Evolutionary conservation across 1,140 invertebrate species (phyloP), one percentile per base, ranked within the genome.

Genomic region (Leptinotarsa defecta): DNA sequence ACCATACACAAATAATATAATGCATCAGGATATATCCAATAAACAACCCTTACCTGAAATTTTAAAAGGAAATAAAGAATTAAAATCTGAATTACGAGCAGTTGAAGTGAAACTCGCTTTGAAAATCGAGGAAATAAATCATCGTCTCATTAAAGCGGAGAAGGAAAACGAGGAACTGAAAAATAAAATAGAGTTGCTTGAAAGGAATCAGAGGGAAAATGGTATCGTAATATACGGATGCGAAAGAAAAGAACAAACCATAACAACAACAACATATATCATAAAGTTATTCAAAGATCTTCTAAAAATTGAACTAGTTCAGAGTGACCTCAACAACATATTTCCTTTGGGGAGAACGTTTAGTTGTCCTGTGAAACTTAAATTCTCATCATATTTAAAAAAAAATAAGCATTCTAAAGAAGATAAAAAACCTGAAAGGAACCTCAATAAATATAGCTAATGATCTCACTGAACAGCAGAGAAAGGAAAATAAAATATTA

Each of bases 391-490:
- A 15, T 70, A 70, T 70, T 22, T 24, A 0, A 70, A 43, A 17
- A 4, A 70, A 20, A 6, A 48, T 52, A 11, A 20, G 3, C 3
- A n/a, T 70, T 17, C n/a, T 70, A 1, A 3, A 48, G 27, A 48
- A 20, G 6, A 11, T 13, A 19, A 70, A 70, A 5, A 70, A 70
- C 17, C 17, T 70, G 43, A 48, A 70, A 20, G 34, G 34, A 48
- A 48, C 34, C 4, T 52, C 13, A 13, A 19, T 70, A 70, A 70
- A 4, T 19, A 70, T 70, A 48, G 34, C 68, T n/a, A 4, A 52
- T 43, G 13, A 48, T 20, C 68, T 48, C n/a, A 70, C 68, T 48
- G n/a, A 70, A 48, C 34, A 43, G 27, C 68, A 70, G 27, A 70
- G 34, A 22, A 52, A 13, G 17, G n/a, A 48, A 70, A 17, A 15